Conservation (phyloP, 2,888 invertebrate genomes). For the Argyresthia goedartella region DNA sequence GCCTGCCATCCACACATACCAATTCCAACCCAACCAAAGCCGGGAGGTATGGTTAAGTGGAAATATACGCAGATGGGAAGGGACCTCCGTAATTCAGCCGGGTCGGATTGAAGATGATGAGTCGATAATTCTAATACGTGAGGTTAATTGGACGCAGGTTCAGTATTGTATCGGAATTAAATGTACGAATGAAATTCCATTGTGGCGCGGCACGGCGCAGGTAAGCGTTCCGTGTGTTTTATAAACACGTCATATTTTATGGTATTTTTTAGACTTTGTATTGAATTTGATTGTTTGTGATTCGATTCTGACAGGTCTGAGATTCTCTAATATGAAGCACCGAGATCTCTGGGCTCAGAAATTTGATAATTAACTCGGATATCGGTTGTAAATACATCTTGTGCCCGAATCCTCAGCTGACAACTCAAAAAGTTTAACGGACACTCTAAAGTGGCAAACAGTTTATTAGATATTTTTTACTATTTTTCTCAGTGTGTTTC, state of each 20-base stretch:
- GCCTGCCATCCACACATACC: slow-evolving; percentile 21
- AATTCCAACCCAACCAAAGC: slow-evolving; percentile 7
- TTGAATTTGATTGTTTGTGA: not conserved
- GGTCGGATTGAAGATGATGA: slow-evolving; percentile 30
- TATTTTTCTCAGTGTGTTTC: no score
- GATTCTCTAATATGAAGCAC: not conserved
- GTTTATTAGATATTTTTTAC: no score
- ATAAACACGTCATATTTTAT: not conserved
- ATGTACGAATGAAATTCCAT: slow-evolving; percentile 26
- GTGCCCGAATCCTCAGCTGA: not conserved
- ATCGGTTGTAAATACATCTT: not conserved
- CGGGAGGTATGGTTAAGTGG: not conserved
- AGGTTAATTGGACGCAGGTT: slow-evolving; percentile 65
- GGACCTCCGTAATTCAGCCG: not conserved
- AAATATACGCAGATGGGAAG: not conserved
- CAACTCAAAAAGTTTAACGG: not conserved
- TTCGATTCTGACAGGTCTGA: not conserved
- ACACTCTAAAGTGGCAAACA: no score
- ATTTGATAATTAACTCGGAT: not conserved
- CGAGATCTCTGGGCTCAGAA: not conserved
- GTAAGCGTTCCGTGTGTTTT: slow-evolving; percentile 2
- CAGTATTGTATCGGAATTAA: slow-evolving; percentile 57
- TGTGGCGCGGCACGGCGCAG: not conserved
- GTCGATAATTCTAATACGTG: slow-evolving; percentile 52
- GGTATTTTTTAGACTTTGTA: not conserved